Conservation (phyloP, 2,888 invertebrate species). For the Iselma pallidipennis region DNA sequence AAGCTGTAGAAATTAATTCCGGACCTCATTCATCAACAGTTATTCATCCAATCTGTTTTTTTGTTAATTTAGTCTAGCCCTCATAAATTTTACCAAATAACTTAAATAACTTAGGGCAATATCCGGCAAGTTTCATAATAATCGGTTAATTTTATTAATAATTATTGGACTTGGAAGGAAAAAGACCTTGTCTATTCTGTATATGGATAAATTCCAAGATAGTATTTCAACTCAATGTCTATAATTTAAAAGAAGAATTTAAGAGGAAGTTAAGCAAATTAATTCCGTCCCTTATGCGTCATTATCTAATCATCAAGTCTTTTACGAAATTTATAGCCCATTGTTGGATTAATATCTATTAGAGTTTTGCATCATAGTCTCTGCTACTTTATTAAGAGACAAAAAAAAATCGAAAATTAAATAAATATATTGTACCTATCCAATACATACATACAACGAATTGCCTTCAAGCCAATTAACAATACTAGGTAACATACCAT, state of each 20-base stretch:
- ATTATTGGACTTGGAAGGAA: too few relatives aligned
- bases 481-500: not conserved
- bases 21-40: too few relatives aligned
- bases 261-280: slow-evolving; percentile 12
- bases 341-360: slow-evolving; percentile 9
- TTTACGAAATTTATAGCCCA: slow-evolving; percentile 19
- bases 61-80: too few relatives aligned
- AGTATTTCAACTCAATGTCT: too few relatives aligned
- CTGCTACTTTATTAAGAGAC: not conserved
- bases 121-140: too few relatives aligned
- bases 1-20: too few relatives aligned
- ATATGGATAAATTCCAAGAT: not conserved
- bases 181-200: too few relatives aligned
- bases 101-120: too few relatives aligned
- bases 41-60: too few relatives aligned
- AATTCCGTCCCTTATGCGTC: slow-evolving; percentile 1
- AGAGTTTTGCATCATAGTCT: not conserved
- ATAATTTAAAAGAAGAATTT: slow-evolving; percentile 11
- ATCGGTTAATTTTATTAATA: too few relatives aligned
- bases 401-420: not conserved
- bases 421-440: not conserved
- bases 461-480: slow-evolving; percentile 4
- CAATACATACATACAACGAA: too few relatives aligned
- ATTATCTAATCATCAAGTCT: slow-evolving; percentile 17
- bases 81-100: too few relatives aligned